Conservation (phyloP, 1,140 invertebrate species). For the Hypothenemus hampei region DNA sequence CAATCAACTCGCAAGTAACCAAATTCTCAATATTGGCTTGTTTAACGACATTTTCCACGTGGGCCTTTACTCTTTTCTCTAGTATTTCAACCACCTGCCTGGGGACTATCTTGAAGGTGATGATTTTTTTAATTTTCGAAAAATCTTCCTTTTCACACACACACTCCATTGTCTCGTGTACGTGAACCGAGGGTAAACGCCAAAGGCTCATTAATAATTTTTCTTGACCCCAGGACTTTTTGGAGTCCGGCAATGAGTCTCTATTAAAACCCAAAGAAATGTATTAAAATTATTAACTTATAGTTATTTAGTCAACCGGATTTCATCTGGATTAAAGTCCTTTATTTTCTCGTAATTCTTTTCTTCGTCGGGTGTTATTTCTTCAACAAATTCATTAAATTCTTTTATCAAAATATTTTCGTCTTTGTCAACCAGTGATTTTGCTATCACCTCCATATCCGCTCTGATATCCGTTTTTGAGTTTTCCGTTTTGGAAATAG, state of each 20-base stretch:
- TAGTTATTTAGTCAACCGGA: too few relatives aligned
- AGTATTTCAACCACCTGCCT: slow-evolving; percentile 36
- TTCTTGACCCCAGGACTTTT: slow-evolving; percentile 40
- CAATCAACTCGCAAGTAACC: slow-evolving; percentile 34
- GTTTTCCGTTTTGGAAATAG: slow-evolving; percentile 33
- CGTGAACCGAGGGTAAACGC: slow-evolving; percentile 38
- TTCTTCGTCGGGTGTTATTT: slow-evolving; percentile 45
- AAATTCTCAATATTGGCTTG: slow-evolving; percentile 37
- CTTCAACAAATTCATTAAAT: slow-evolving; percentile 38
- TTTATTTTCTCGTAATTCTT: slow-evolving; percentile 40
- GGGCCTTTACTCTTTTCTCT: slow-evolving; percentile 23
- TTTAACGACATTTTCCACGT: slow-evolving; percentile 35
- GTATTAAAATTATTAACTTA: too few relatives aligned
- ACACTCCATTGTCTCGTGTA: slow-evolving; percentile 38
- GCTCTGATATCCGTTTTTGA: slow-evolving; percentile 36
- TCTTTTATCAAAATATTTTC: slow-evolving; percentile 36
- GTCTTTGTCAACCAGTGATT: slow-evolving; percentile 29
- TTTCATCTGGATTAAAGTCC: slow-evolving; percentile 39
- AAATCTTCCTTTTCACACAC: slow-evolving; percentile 39
- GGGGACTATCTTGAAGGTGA: slow-evolving; percentile 43
- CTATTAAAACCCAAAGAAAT: slow-evolving; percentile 33
- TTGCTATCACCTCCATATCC: slow-evolving; percentile 38
- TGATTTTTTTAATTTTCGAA: slow-evolving; percentile 36
- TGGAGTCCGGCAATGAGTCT: slow-evolving; percentile 34
- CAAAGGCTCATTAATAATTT: slow-evolving; percentile 44